Evolutionary conservation across 2,888 invertebrate species (phyloP).

Genomic region (Synergus umbraculus): DNA sequence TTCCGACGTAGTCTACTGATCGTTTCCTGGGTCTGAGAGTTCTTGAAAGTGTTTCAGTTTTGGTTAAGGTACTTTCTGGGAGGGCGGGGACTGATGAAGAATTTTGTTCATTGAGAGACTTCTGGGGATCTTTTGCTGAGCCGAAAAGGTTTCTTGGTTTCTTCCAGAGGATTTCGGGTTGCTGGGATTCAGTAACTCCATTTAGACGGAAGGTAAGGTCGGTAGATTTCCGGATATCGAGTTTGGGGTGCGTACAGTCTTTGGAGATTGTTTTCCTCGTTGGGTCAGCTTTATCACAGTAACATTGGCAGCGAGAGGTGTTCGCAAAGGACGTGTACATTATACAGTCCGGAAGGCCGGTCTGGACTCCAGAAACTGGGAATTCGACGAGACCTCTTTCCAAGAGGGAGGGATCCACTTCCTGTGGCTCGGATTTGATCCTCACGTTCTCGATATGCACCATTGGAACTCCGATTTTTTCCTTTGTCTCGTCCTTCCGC

Average conservation of each 20-base stretch:
- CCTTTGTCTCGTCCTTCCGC: constrained; percentile 62
- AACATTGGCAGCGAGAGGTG: constrained; percentile 17
- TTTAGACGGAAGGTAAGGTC: background rate
- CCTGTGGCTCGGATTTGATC: constrained; percentile 68
- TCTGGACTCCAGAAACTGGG: background rate
- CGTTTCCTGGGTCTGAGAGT: constrained; percentile 66
- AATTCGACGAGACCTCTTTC: constrained; percentile 42
- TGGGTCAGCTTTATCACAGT: constrained; percentile 14
- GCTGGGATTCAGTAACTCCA: background rate
- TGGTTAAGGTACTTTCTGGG: background rate
- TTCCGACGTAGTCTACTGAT: constrained; percentile 57
- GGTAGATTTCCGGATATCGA: background rate
- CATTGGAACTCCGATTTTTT: constrained; percentile 67
- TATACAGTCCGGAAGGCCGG: background rate
- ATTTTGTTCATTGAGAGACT: background rate
- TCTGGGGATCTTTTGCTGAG: background rate
- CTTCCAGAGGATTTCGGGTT: constrained; percentile 15
- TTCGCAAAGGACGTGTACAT: constrained; percentile 16
- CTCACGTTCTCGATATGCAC: constrained; percentile 71
- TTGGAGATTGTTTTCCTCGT: constrained; percentile 20
- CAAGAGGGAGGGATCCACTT: constrained; percentile 44
- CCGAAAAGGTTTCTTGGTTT: constrained; percentile 7
- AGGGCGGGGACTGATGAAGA: background rate
- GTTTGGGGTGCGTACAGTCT: constrained; percentile 18
- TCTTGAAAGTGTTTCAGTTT: constrained; percentile 43